Base-by-base conservation (phyloP, 2,797 vertebrate genomes). In the Vespertilio murinus region DNA sequence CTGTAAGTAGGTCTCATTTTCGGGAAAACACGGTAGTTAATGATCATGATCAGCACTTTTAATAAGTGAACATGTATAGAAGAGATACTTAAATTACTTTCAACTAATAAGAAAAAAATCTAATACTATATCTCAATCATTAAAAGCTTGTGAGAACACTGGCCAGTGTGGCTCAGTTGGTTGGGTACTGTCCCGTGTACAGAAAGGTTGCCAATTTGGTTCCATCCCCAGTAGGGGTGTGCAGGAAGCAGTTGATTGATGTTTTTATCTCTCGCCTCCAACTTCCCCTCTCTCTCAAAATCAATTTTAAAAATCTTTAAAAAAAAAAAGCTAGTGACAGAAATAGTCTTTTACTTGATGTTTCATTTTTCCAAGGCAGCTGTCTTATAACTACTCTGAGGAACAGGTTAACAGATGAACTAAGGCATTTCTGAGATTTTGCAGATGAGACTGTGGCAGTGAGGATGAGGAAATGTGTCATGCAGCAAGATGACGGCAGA, bases 301-400 rank as follows among this genome's bases (percentile, higher is more conserved):
- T 67, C n/a, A 35, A 67, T 67, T 67, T 33, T 33, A 9, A 65
- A 65, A 65, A 64, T 64, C 17, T 65, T 5, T 2, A 56, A 59
- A 59, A 10, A 89, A 40, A 30, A 67, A 81, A 90, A 91, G 22
- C 22, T 78, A 25, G 1, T n/a, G 38, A 69, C 1, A 73, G 38
- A 94, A 89, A 73, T 82, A 92, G 13, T 70, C 16, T 54, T 45
- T 88, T 88, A 90, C 16, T 45, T 67, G 78, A 84, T 54, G 64
- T 78, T 89, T 81, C 64, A 33, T 54, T 52, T 91, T 92, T 83
- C 28, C 71, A 79, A 93, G 35, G 13, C 42, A 23, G 52, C 20
- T 75, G 52, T 45, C 42, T 75, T 73, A 40, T 38, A 81, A 93
- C 47, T 54, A 71, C 33, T 30, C 17, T 74, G 25, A 67, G 20